Conservation (phyloP, 1,140 invertebrate species). For the Drosophila kepulauana region DNA sequence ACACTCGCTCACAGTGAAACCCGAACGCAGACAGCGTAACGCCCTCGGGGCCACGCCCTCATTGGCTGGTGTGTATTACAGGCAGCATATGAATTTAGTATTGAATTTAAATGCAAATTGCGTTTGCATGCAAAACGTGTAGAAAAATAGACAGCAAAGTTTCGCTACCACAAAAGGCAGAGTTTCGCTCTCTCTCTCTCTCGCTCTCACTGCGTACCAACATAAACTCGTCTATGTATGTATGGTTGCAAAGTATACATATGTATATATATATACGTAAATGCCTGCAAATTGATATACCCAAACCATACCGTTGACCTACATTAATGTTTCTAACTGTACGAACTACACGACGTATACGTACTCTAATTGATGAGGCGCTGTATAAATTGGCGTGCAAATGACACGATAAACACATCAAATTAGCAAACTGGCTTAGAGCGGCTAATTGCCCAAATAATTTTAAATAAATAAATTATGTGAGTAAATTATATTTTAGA, state of each 20-base stretch:
- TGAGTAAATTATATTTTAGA: too few relatives aligned
- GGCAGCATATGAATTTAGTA: constrained; percentile 80
- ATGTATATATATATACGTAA: neutral
- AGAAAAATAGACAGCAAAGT: constrained; percentile 67
- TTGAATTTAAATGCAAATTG: constrained; percentile 83
- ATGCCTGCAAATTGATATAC: constrained; percentile 15
- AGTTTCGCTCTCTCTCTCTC: too few relatives aligned
- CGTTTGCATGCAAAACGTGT: constrained; percentile 79
- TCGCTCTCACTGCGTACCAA: too few relatives aligned
- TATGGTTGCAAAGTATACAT: neutral
- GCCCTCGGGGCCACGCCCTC: constrained; percentile 33
- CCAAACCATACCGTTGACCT: constrained; percentile 25
- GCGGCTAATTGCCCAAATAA: too few relatives aligned
- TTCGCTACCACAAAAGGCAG: constrained; percentile 14
- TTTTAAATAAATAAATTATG: too few relatives aligned
- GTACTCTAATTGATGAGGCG: constrained; percentile 15
- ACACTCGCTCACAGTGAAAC: neutral
- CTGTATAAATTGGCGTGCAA: neutral
- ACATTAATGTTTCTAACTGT: constrained; percentile 16
- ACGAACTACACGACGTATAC: constrained; percentile 6
- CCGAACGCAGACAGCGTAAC: constrained; percentile 30
- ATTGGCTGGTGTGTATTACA: constrained; percentile 72
- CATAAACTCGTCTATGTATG: neutral
- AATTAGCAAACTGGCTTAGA: neutral
- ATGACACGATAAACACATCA: neutral